Percentiles rank a stretch among this genome's conserved stretches.
Conservation (phyloP, 2,113 vertebrate genomes). For the Spermophilus dauricus region DNA sequence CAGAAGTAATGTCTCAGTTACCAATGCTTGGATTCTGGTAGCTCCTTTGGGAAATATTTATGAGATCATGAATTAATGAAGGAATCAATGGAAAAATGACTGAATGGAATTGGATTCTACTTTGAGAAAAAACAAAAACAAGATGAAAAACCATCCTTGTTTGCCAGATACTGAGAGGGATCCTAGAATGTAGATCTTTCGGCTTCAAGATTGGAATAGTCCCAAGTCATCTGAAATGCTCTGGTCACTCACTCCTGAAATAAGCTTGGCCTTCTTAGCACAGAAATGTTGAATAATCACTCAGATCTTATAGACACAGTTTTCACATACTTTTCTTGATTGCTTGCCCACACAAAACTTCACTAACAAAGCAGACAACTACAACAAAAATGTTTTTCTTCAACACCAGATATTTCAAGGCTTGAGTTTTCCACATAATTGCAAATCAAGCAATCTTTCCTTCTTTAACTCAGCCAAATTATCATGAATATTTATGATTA, state of each 20-base stretch:
- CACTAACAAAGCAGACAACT: neutral
- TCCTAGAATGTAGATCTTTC: neutral
- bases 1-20: neutral
- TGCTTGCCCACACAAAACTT: neutral
- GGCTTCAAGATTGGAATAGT: neutral
- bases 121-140: slow-evolving; percentile 6
- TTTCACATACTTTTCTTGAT: neutral
- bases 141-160: neutral
- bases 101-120: neutral
- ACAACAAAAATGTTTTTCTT: neutral
- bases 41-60: neutral
- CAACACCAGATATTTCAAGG: neutral
- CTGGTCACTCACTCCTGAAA: neutral
- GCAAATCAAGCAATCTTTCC: neutral
- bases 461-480: neutral
- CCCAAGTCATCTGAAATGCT: neutral
- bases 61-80: neutral
- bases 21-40: neutral
- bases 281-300: slow-evolving; percentile 1
- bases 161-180: neutral
- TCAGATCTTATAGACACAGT: neutral
- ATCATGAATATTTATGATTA: neutral
- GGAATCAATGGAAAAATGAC: neutral
- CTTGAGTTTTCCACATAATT: slow-evolving; percentile 21
- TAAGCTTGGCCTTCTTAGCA: neutral